Evolutionary conservation across 2,113 vertebrate species (phyloP).

Genomic region (Pluvianellus socialis): DNA sequence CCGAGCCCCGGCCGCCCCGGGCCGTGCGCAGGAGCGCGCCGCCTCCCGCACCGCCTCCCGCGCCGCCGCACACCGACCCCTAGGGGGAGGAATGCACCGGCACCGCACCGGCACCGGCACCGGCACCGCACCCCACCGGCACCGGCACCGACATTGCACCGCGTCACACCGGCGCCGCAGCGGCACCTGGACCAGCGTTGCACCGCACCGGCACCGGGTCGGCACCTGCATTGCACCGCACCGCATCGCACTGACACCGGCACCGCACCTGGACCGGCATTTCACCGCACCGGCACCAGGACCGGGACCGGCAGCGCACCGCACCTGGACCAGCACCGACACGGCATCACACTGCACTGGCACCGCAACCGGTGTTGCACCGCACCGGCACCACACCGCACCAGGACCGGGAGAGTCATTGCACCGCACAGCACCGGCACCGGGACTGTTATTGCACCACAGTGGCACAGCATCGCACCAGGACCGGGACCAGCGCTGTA

Average conservation of each 20-base stretch:
- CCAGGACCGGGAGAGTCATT: too few relatives aligned
- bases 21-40: slow-evolving; percentile 1
- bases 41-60: background rate
- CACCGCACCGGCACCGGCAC: background rate
- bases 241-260: too few relatives aligned
- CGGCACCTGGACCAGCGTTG: too few relatives aligned
- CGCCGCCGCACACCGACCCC: slow-evolving; percentile 32
- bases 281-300: background rate
- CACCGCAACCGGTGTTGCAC: background rate
- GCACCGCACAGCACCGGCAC: too few relatives aligned
- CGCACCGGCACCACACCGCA: too few relatives aligned
- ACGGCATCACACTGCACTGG: too few relatives aligned
- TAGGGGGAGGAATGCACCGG: slow-evolving; percentile 46
- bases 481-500: too few relatives aligned
- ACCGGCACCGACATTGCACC: background rate
- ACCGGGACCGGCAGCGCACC: too few relatives aligned
- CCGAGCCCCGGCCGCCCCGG: background rate
- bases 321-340: background rate
- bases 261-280: background rate
- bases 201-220: background rate
- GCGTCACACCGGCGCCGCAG: background rate
- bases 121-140: background rate
- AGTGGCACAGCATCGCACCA: too few relatives aligned
- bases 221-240: too few relatives aligned
- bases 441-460: too few relatives aligned